phyloP scores from a whole-genome alignment of 1,140 invertebrate genomes.

The Metopolophium dirhodum region DNA sequence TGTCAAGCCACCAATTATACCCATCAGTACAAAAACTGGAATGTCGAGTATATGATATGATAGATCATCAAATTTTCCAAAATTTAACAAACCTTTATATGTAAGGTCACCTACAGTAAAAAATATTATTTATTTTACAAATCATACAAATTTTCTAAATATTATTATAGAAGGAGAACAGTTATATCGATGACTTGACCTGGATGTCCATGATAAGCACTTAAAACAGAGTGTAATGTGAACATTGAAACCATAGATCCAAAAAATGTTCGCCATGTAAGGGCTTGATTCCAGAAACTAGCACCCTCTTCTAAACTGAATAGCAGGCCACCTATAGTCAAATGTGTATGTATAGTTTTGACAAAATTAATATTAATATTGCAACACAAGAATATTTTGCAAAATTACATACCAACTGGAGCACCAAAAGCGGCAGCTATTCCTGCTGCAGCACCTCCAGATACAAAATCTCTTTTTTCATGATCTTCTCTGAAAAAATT shows the following conservation, averaged over 20 bases:
- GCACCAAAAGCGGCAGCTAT: conserved; percentile 97
- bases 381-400: conserved; percentile 45
- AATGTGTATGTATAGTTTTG: conserved; percentile 49
- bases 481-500: conserved; percentile 93
- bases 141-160: background rate
- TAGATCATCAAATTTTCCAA: conserved; percentile 92
- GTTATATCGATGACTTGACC: conserved; percentile 73
- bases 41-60: conserved; percentile 90
- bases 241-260: conserved; percentile 97
- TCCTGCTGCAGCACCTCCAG: conserved; percentile 94
- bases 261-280: conserved; percentile 98
- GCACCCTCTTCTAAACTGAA: conserved; percentile 98
- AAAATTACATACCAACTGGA: conserved; percentile 77
- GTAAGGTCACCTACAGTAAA: conserved; percentile 65
- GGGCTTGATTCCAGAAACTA: conserved; percentile 97
- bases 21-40: conserved; percentile 90
- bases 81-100: conserved; percentile 87
- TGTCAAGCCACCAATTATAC: conserved; percentile 83
- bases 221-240: conserved; percentile 89
- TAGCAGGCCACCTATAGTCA: conserved; percentile 82
- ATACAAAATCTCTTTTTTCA: conserved; percentile 98
- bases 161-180: conserved; percentile 37
- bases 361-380: conserved; percentile 22
- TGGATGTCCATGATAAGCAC: conserved; percentile 84
- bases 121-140: background rate